Evolutionary conservation across 2,797 vertebrate genomes (phyloP).

Genomic region (Xiphorhynchus erythropygius): DNA sequence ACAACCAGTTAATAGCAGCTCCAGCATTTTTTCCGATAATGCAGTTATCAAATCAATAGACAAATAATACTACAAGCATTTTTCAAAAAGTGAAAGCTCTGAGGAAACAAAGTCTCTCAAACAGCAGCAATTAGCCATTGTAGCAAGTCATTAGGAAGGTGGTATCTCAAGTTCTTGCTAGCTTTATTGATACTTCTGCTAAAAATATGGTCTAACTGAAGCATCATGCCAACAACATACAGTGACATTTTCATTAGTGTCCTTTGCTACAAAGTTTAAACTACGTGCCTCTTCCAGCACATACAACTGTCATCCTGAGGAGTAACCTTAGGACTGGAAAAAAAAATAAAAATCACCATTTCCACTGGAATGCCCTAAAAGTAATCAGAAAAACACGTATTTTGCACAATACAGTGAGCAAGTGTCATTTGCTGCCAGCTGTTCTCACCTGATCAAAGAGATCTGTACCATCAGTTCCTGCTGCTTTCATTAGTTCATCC

Average conservation of each 20-base stretch:
- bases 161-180: background rate
- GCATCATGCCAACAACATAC: background rate
- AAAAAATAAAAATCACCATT: background rate
- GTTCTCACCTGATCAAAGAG: slow-evolving; percentile 92
- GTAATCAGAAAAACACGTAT: background rate
- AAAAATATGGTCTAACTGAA: background rate
- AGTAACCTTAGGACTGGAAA: background rate
- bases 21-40: background rate
- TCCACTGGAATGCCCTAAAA: background rate
- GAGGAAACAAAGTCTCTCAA: background rate
- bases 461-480: slow-evolving; percentile 91
- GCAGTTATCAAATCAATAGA: background rate
- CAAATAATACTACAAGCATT: background rate
- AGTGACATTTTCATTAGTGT: background rate
- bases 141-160: background rate
- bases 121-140: background rate
- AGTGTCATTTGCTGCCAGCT: background rate
- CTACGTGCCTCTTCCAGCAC: background rate
- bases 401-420: background rate
- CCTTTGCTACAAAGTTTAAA: background rate
- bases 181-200: background rate
- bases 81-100: background rate
- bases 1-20: background rate
- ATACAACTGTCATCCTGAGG: fast-evolving
- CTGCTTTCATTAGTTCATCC: slow-evolving; percentile 92